Conservation (phyloP, 2,888 invertebrate genomes). For the Mythimna lalbum region DNA sequence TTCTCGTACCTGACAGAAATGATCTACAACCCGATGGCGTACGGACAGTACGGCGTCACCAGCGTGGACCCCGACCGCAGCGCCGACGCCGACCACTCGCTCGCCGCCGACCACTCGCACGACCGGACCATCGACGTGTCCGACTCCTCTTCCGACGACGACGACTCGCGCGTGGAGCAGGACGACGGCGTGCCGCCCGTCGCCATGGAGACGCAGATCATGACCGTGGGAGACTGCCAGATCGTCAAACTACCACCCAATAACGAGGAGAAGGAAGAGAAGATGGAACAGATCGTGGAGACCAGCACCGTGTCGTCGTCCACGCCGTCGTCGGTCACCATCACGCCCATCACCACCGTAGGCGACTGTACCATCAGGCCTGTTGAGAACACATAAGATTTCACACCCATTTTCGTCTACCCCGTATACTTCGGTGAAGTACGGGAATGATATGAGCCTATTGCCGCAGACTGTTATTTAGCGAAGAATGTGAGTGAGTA, state of each 20-base stretch:
- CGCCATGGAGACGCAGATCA: constrained; percentile 84
- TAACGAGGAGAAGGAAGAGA: constrained; percentile 79
- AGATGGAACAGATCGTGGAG: constrained; percentile 72
- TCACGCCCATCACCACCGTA: constrained; percentile 86
- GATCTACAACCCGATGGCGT: constrained; percentile 87
- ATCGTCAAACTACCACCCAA: constrained; percentile 85
- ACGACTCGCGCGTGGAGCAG: constrained; percentile 79
- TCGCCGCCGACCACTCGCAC: constrained; percentile 74
- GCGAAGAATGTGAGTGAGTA: constrained; percentile 47
- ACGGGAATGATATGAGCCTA: constrained; percentile 39
- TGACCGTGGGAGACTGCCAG: constrained; percentile 90
- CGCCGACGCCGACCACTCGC: constrained; percentile 76
- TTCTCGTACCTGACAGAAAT: constrained; percentile 90
- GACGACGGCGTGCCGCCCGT: constrained; percentile 81
- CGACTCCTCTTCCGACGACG: constrained; percentile 84
- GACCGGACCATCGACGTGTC: constrained; percentile 87
- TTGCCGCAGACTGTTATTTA: constrained; percentile 51
- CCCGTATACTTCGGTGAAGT: constrained; percentile 66
- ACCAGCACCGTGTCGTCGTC: constrained; percentile 71
- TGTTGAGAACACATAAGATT: constrained; percentile 84
- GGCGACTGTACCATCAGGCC: constrained; percentile 89
- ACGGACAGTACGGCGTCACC: constrained; percentile 77
- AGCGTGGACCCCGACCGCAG: constrained; percentile 82
- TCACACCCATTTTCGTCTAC: constrained; percentile 69
- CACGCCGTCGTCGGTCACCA: constrained; percentile 83